These are phyloP conservation scores for Eurytoma californica DNA, from an alignment of 2,888 invertebrate genomes.

Conservation along the genomic window DNA sequence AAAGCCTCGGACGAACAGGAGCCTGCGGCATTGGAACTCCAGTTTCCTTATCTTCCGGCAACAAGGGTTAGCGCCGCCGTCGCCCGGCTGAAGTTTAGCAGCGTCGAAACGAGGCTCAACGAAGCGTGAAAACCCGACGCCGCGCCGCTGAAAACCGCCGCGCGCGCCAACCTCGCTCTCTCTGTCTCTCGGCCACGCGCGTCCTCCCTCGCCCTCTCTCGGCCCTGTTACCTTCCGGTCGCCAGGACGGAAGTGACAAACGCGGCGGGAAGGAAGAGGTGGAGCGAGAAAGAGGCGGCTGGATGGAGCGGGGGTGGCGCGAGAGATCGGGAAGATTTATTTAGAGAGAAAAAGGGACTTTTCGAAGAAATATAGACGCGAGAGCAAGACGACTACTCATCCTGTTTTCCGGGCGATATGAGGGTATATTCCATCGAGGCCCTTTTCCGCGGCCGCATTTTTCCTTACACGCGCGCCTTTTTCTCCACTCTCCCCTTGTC, in stretches of 20 bases:
- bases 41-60: slow-evolving; percentile 41
- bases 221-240: neutral
- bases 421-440: slow-evolving; percentile 18
- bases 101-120: slow-evolving; percentile 51
- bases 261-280: slow-evolving; percentile 4
- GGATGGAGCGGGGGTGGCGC: neutral
- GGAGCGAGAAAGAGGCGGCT: neutral
- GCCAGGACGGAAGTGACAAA: slow-evolving; percentile 16
- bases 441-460: slow-evolving; percentile 27
- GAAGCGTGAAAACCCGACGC: slow-evolving; percentile 51
- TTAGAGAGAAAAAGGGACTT: slow-evolving; percentile 34
- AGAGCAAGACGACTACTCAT: slow-evolving; percentile 47
- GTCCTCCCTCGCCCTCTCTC: neutral
- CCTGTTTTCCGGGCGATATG: slow-evolving; percentile 51
- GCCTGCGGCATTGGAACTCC: slow-evolving; percentile 21
- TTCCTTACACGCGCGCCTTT: slow-evolving; percentile 20
- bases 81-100: slow-evolving; percentile 44
- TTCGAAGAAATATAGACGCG: slow-evolving; percentile 38
- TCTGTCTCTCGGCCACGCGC: neutral
- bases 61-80: slow-evolving; percentile 36
- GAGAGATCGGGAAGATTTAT: slow-evolving; percentile 31
- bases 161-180: neutral
- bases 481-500: neutral
- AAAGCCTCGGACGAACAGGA: neutral
- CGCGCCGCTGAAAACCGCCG: slow-evolving; percentile 41